These are phyloP conservation scores for Aleiodes leptofemur DNA, from an alignment of 2,888 invertebrate species.

Conservation along the genomic window DNA sequence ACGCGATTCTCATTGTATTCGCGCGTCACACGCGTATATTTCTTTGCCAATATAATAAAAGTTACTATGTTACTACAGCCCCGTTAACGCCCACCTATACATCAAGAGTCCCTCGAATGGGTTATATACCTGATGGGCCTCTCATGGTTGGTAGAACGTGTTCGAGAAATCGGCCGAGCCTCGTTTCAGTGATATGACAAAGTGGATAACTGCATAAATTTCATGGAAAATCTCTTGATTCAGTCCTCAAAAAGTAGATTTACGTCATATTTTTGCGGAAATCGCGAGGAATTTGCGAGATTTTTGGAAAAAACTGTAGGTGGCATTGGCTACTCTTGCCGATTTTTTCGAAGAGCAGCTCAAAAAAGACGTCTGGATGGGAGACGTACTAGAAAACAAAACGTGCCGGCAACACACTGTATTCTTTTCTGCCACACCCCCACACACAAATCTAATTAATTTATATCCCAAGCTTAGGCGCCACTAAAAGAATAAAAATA, in stretches of 20 bases:
- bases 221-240: not conserved
- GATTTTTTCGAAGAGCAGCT: slow-evolving; percentile 1
- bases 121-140: slow-evolving; percentile 35
- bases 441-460: slow-evolving; percentile 75
- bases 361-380: slow-evolving; percentile 13
- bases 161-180: slow-evolving; percentile 49
- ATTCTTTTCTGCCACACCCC: slow-evolving; percentile 68
- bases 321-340: not conserved
- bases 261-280: not conserved
- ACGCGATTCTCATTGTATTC: slow-evolving; percentile 26
- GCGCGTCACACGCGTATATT: slow-evolving; percentile 48
- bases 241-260: too few species aligned
- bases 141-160: slow-evolving; percentile 47
- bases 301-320: slow-evolving; percentile 14
- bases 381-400: slow-evolving; percentile 45
- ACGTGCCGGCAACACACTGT: slow-evolving; percentile 59
- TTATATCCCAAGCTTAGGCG: slow-evolving; percentile 72
- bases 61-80: slow-evolving; percentile 69
- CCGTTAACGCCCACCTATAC: slow-evolving; percentile 70
- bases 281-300: not conserved
- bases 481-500: slow-evolving; percentile 60
- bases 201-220: not conserved
- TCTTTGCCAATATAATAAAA: slow-evolving; percentile 67
- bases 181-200: slow-evolving; percentile 10
- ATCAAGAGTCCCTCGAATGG: slow-evolving; percentile 59